phyloP scores from a whole-genome alignment of 2,888 invertebrate genomes.

The Euplexia lucipara region DNA sequence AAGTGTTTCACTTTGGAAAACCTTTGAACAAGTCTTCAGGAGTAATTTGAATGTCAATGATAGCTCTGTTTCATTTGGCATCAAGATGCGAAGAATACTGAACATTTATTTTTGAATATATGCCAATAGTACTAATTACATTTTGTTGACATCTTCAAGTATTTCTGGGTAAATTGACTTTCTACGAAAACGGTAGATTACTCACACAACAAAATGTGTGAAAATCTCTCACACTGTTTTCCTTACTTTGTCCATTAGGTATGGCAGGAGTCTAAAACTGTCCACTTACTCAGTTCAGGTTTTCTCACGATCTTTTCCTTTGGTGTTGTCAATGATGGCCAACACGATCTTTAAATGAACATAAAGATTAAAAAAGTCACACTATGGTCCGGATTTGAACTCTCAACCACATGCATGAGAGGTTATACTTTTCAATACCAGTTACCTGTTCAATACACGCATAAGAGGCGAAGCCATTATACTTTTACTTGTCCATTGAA shows the following conservation, averaged over 20 bases:
- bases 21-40: background rate
- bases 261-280: background rate
- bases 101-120: conserved; percentile 15
- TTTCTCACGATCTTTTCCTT: too few relatives aligned
- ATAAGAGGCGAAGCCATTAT: too few relatives aligned
- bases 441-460: too few relatives aligned
- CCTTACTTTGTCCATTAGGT: background rate
- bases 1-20: background rate
- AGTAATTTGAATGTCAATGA: background rate
- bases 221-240: background rate
- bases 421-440: too few relatives aligned
- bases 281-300: background rate
- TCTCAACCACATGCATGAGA: too few relatives aligned
- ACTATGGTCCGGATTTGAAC: too few relatives aligned
- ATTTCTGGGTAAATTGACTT: conserved; percentile 7
- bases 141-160: conserved; percentile 23
- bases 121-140: conserved; percentile 19
- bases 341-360: too few relatives aligned
- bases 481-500: too few relatives aligned
- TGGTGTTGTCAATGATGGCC: background rate
- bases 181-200: conserved; percentile 7
- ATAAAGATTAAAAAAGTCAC: too few relatives aligned
- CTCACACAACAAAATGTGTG: background rate
- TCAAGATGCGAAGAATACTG: conserved; percentile 1
- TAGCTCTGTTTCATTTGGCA: conserved; percentile 19